These are phyloP conservation scores for Erpornis zantholeuca DNA, from an alignment of 2,113 vertebrate species.

Conservation along the genomic window DNA sequence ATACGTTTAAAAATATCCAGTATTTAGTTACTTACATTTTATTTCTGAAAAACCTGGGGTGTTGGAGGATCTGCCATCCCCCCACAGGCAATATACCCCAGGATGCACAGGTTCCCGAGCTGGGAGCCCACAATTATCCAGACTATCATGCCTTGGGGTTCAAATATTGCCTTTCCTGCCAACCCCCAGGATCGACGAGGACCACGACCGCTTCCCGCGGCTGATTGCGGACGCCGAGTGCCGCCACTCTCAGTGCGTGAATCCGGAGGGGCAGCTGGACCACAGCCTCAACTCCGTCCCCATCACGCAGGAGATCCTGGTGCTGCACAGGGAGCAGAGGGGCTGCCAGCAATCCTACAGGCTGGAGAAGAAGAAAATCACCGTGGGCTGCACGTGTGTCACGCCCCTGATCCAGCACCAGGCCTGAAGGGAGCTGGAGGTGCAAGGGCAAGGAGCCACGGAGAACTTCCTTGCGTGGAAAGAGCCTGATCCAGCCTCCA, in stretches of 20 bases:
- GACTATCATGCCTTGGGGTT: accelerated
- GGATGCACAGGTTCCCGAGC: accelerated
- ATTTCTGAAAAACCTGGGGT: neutral
- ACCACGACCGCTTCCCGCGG: conserved; percentile 65
- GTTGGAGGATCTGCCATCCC: neutral
- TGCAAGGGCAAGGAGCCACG: accelerated
- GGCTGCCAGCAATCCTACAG: conserved; percentile 56
- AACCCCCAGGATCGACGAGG: conserved; percentile 47
- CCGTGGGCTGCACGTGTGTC: conserved; percentile 74
- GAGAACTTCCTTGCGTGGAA: neutral
- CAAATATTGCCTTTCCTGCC: neutral
- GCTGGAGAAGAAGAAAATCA: conserved; percentile 69
- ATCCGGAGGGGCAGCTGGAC: neutral
- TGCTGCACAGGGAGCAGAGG: conserved; percentile 54
- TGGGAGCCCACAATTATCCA: neutral
- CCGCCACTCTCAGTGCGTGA: conserved; percentile 44
- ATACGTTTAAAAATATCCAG: neutral
- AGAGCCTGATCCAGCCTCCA: neutral
- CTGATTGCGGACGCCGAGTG: conserved; percentile 66
- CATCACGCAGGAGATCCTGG: conserved; percentile 74
- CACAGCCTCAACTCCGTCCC: conserved; percentile 57
- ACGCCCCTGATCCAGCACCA: conserved; percentile 48
- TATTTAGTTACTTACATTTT: neutral
- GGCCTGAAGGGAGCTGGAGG: neutral
- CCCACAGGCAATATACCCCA: neutral